These are phyloP conservation scores for Hypotaenidia okinawae DNA, from an alignment of 2,797 vertebrate species.

Conservation along the genomic window DNA sequence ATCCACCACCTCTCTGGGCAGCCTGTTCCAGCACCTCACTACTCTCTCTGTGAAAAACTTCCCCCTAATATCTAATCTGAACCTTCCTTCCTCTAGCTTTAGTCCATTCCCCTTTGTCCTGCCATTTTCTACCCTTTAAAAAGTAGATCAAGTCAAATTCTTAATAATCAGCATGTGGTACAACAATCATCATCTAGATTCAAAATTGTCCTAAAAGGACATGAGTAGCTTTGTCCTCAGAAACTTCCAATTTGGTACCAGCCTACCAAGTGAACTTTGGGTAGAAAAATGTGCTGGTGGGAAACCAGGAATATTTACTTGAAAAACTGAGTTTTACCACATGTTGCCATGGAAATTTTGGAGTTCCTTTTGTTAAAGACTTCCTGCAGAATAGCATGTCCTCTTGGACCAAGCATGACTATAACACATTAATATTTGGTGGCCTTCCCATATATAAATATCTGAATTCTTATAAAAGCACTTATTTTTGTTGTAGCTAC, in stretches of 20 bases:
- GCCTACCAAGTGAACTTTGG: neutral
- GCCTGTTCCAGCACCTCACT: no score
- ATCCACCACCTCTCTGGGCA: no score
- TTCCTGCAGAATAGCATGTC: neutral
- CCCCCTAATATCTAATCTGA: no score
- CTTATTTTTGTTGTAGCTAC: neutral
- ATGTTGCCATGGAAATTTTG: neutral
- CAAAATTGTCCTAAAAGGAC: neutral
- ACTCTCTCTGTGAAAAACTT: no score
- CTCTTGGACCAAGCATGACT: neutral
- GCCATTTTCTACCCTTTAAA: no score
- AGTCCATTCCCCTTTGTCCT: no score
- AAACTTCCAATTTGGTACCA: neutral
- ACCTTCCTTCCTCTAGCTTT: no score
- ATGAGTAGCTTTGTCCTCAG: fast-evolving
- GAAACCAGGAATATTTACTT: neutral
- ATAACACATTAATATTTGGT: neutral
- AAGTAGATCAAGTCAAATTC: neutral
- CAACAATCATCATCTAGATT: neutral
- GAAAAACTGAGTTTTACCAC: neutral
- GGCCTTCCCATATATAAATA: neutral
- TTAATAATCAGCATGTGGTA: neutral
- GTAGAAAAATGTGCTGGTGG: neutral
- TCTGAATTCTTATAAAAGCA: neutral
- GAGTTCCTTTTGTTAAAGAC: neutral